Percentiles rank a stretch among this genome's conserved stretches.
These are phyloP conservation scores for Parelbella ahira DNA, from an alignment of 2,888 invertebrate genomes.

Conservation along the genomic window DNA sequence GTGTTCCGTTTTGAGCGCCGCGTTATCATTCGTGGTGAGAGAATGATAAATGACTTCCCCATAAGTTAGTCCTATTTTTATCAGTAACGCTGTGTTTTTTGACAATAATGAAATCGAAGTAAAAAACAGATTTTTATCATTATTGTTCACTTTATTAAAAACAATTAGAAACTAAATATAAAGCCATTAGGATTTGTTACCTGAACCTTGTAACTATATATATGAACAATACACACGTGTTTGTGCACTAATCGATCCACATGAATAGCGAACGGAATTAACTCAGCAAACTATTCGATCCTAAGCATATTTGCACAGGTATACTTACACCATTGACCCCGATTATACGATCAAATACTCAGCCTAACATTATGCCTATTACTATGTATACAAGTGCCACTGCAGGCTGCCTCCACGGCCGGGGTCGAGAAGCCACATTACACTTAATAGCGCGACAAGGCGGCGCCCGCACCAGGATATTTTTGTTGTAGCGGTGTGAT, in stretches of 20 bases:
- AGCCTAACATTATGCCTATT: not conserved
- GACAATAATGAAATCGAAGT: no score
- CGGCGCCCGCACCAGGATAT: constrained; percentile 45
- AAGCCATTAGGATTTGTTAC: no score
- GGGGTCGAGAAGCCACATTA: constrained; percentile 47
- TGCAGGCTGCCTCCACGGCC: no score
- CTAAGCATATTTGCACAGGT: not conserved
- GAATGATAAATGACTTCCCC: constrained; percentile 6
- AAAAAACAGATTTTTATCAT: no score
- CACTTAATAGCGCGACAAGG: constrained; percentile 54
- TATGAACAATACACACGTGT: no score
- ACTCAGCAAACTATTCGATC: no score
- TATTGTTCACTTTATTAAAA: no score
- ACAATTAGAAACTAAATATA: no score
- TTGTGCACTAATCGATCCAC: no score
- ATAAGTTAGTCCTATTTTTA: constrained; percentile 6
- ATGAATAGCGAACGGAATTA: no score
- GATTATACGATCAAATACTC: constrained; percentile 5
- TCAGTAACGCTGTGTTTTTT: no score
- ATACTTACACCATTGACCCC: constrained; percentile 2
- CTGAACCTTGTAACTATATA: no score
- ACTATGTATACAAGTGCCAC: not conserved
- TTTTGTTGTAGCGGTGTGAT: constrained; percentile 42
- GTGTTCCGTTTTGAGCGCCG: constrained; percentile 3
- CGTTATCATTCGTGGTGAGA: constrained; percentile 8